Evolutionary conservation across 1,140 invertebrate species (phyloP).

Genomic region (Bombus fervidus): DNA sequence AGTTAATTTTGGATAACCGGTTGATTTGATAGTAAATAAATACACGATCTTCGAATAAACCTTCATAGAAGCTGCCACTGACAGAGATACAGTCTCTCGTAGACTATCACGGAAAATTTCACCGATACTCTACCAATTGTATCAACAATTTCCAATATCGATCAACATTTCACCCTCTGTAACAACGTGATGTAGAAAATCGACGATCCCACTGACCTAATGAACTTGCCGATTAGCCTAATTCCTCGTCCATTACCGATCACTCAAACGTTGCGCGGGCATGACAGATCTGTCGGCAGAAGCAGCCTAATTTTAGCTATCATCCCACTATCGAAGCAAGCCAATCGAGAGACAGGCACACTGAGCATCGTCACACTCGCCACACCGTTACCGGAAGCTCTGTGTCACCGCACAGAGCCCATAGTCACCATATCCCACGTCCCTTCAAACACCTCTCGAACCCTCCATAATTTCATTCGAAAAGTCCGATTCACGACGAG

Average conservation of each 20-base stretch:
- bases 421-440: background rate
- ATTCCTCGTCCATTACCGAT: constrained; percentile 16
- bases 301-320: constrained; percentile 58
- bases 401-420: constrained; percentile 2
- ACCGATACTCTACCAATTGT: background rate
- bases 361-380: constrained; percentile 9
- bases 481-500: background rate
- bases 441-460: too few species aligned
- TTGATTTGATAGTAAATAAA: constrained; percentile 46
- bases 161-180: background rate
- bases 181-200: background rate
- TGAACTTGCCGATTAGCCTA: constrained; percentile 8
- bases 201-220: background rate
- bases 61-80: background rate
- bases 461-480: background rate
- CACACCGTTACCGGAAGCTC: constrained; percentile 34
- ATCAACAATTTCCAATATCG: background rate
- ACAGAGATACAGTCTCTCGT: background rate
- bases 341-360: constrained; percentile 32
- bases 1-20: constrained; percentile 53
- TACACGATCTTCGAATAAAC: constrained; percentile 6
- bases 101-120: background rate
- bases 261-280: constrained; percentile 21
- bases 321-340: constrained; percentile 42
- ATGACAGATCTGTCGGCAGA: constrained; percentile 51